phyloP scores from a whole-genome alignment of 2,888 invertebrate species.

The Chalcosyrphus nemorum region DNA sequence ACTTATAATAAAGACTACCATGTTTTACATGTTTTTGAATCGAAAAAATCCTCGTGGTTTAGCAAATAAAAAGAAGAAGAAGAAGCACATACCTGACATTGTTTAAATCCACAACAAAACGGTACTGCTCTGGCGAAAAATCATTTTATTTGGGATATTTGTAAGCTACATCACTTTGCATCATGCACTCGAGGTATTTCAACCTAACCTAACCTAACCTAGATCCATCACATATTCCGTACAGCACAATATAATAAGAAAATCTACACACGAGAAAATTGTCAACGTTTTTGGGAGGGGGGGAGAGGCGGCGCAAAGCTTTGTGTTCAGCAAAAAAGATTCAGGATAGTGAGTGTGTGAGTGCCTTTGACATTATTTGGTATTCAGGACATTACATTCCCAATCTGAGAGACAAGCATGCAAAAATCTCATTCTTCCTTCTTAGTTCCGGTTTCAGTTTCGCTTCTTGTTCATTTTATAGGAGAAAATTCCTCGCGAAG shows the following conservation, averaged over 20 bases:
- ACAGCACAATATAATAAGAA: constrained; percentile 61
- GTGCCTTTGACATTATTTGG: constrained; percentile 61
- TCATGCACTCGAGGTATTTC: constrained; percentile 51
- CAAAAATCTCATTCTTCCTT: constrained; percentile 68
- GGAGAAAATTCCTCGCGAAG: constrained; percentile 43
- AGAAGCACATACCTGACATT: constrained; percentile 30
- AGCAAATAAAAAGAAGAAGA: constrained; percentile 1
- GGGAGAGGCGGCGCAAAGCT: not conserved
- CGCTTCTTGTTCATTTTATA: constrained; percentile 47
- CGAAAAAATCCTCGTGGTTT: not conserved
- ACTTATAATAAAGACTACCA: no score
- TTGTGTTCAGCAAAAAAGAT: constrained; percentile 34
- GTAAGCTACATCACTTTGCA: constrained; percentile 43
- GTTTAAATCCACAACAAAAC: constrained; percentile 35
- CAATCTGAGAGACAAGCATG: constrained; percentile 72
- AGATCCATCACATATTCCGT: constrained; percentile 62
- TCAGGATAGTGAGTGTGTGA: constrained; percentile 1
- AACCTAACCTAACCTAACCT: constrained; percentile 61
- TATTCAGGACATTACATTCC: constrained; percentile 71
- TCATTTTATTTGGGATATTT: constrained; percentile 53
- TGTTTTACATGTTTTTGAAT: no score
- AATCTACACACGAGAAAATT: constrained; percentile 62
- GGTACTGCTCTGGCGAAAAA: constrained; percentile 2
- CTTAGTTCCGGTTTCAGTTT: constrained; percentile 56
- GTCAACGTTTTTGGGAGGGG: constrained; percentile 67